These are phyloP conservation scores for Euproctis similis DNA, from an alignment of 2,888 invertebrate genomes.

Conservation along the genomic window DNA sequence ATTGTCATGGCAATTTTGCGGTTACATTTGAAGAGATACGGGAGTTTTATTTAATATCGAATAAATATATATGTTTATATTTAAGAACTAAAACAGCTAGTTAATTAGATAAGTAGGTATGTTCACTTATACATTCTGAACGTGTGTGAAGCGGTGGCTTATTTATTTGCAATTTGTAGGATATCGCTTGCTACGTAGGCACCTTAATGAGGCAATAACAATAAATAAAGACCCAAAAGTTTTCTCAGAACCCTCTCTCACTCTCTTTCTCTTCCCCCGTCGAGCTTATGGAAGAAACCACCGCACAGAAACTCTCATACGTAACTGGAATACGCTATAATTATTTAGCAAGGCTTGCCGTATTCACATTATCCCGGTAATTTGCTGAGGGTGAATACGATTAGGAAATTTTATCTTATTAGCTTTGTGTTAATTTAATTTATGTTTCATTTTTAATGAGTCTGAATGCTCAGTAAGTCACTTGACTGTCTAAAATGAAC, in stretches of 20 bases:
- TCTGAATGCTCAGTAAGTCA: too few relatives aligned
- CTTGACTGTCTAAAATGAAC: too few relatives aligned
- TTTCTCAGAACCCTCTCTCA: conserved; percentile 66
- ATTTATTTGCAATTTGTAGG: conserved; percentile 74
- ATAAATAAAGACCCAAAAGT: conserved; percentile 76
- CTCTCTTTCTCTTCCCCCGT: conserved; percentile 53
- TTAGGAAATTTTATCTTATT: conserved; percentile 28
- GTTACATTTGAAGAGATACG: too few relatives aligned
- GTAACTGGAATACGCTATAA: conserved; percentile 53
- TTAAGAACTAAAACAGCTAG: conserved; percentile 5
- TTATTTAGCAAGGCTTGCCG: conserved; percentile 42
- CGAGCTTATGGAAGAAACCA: conserved; percentile 64
- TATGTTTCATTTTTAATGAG: too few relatives aligned
- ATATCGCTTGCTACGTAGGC: conserved; percentile 70
- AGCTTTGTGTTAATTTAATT: conserved; percentile 11
- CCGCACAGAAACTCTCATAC: conserved; percentile 55
- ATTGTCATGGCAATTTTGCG: conserved; percentile 8
- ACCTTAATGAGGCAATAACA: conserved; percentile 75
- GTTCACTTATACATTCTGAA: conserved; percentile 48
- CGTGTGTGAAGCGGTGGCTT: conserved; percentile 49
- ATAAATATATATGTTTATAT: too few relatives aligned
- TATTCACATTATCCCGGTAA: conserved; percentile 32
- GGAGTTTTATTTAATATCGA: too few relatives aligned
- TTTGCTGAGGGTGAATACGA: conserved; percentile 31
- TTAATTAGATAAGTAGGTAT: conserved; percentile 43